A percentile compares a stretch with the other conserved stretches of the same genome.
Evolutionary conservation across 1,140 invertebrate genomes (phyloP).

Genomic region (Atta cephalotes): DNA sequence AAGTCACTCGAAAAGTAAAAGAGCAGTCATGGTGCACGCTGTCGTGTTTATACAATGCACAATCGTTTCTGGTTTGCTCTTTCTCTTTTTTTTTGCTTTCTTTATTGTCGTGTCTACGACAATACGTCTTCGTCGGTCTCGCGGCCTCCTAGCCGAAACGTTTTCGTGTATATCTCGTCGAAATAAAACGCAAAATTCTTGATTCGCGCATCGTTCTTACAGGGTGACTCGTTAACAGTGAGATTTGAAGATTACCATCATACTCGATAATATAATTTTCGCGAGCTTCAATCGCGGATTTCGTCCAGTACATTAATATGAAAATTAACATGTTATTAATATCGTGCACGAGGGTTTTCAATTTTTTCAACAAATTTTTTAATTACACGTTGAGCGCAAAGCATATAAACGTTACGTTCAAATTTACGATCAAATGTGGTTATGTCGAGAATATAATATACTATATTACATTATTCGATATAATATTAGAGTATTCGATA

Average conservation of each 20-base stretch:
- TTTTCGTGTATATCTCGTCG: constrained; percentile 1
- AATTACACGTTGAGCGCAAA: background rate
- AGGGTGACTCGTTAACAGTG: constrained; percentile 5
- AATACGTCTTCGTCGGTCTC: constrained; percentile 47
- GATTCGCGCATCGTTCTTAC: constrained; percentile 44
- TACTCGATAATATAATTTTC: background rate
- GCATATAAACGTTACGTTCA: background rate
- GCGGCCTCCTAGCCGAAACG: background rate
- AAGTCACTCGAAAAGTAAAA: constrained; percentile 72
- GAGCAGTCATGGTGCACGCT: constrained; percentile 40
- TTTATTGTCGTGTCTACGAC: constrained; percentile 45
- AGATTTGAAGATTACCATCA: background rate
- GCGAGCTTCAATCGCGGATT: background rate
- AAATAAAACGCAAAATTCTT: constrained; percentile 3
- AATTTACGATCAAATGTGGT: background rate
- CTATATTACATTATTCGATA: constrained; percentile 6
- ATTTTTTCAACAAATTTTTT: constrained; percentile 13
- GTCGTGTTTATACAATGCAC: constrained; percentile 27
- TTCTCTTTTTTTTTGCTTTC: constrained; percentile 28
- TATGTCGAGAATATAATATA: background rate
- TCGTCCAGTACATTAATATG: background rate
- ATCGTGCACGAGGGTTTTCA: background rate
- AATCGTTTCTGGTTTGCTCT: constrained; percentile 31
- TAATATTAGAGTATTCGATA: background rate
- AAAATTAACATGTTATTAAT: background rate